A percentile compares a stretch with the other conserved stretches of the same genome.
These are phyloP conservation scores for Penaeus chinensis DNA, from an alignment of 1,140 invertebrate species.

Conservation along the genomic window DNA sequence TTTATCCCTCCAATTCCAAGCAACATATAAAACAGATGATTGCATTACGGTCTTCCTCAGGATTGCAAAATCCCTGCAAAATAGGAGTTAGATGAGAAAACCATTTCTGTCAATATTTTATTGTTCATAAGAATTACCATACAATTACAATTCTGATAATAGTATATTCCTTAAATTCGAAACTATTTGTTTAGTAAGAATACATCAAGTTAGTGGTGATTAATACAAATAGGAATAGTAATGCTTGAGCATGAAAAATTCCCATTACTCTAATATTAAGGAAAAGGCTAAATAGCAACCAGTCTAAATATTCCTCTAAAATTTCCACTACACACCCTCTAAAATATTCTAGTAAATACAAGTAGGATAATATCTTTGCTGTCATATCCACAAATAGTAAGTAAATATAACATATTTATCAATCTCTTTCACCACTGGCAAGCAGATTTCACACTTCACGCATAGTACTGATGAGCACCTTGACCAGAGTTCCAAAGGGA, in stretches of 20 bases:
- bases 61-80: background rate
- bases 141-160: constrained; percentile 39
- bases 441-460: constrained; percentile 37
- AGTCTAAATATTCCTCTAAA: background rate
- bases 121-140: constrained; percentile 51
- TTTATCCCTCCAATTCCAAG: too few species aligned
- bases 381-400: constrained; percentile 31
- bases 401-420: constrained; percentile 10
- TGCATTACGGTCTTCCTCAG: background rate
- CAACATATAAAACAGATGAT: background rate
- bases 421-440: constrained; percentile 33
- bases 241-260: constrained; percentile 34
- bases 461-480: constrained; percentile 35
- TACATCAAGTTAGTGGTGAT: constrained; percentile 38
- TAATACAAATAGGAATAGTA: constrained; percentile 36
- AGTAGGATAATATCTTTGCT: constrained; percentile 19
- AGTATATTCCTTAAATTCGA: constrained; percentile 39
- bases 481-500: constrained; percentile 12
- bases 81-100: background rate
- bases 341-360: constrained; percentile 29
- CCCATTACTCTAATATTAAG: constrained; percentile 28
- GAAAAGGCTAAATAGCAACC: constrained; percentile 24
- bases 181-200: constrained; percentile 38
- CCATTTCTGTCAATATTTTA: constrained; percentile 40
- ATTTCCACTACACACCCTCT: constrained; percentile 20